Conservation (phyloP, 2,888 invertebrate species). For the Brenthis hecate region DNA sequence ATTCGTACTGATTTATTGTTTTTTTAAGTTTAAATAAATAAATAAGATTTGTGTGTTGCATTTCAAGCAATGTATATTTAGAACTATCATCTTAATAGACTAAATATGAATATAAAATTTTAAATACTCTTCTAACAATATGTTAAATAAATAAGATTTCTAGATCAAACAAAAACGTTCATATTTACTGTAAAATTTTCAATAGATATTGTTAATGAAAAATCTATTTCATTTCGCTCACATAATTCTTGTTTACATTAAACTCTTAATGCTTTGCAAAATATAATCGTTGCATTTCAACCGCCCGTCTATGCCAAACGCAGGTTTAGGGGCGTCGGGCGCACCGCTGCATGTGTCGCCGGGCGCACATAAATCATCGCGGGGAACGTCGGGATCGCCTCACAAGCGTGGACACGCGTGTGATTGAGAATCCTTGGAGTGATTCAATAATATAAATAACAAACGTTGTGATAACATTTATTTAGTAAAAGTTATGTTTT, state of each 20-base stretch:
- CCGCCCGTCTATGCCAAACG: slow-evolving; percentile 58
- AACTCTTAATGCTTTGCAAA: neutral
- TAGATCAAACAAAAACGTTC: no score
- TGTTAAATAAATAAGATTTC: no score
- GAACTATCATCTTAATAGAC: no score
- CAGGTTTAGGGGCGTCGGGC: slow-evolving; percentile 68
- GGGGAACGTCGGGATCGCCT: slow-evolving; percentile 67
- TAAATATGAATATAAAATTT: no score
- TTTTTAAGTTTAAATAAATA: slow-evolving; percentile 2
- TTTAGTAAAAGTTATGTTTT: neutral
- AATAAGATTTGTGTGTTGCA: neutral
- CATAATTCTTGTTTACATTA: no score
- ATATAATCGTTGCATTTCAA: slow-evolving; percentile 49
- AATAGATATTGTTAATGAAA: no score
- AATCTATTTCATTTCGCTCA: no score
- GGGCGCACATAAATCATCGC: slow-evolving; percentile 73
- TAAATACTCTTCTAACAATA: no score
- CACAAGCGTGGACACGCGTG: slow-evolving; percentile 54
- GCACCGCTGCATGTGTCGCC: slow-evolving; percentile 80
- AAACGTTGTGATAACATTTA: slow-evolving; percentile 18
- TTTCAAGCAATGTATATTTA: no score
- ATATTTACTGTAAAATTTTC: no score
- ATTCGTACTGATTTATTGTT: slow-evolving; percentile 11
- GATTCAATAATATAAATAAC: slow-evolving; percentile 28
- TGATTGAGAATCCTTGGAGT: slow-evolving; percentile 42